Evolutionary conservation across 2,797 vertebrate species (phyloP).

Genomic region (Gymnothorax javanicus): DNA sequence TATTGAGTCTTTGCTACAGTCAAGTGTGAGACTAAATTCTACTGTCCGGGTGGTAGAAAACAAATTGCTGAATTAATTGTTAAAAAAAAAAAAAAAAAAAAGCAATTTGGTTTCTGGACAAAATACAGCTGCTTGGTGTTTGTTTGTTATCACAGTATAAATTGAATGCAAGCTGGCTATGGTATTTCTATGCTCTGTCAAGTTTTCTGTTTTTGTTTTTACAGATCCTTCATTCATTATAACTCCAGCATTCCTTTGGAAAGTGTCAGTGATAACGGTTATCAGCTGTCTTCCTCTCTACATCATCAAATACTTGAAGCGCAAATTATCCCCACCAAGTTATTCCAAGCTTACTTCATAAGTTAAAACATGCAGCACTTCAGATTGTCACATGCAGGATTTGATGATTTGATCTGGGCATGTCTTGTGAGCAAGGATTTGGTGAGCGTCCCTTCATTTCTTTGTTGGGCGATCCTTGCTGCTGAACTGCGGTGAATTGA

Average conservation of each 20-base stretch:
- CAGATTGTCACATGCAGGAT: constrained; percentile 85
- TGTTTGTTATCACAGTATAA: not conserved
- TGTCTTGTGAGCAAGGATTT: constrained; percentile 74
- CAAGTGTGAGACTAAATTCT: not conserved
- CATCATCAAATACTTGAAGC: constrained; percentile 95
- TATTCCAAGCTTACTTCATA: constrained; percentile 96
- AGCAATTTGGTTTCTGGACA: not conserved
- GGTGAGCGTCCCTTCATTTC: constrained; percentile 44
- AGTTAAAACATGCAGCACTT: constrained; percentile 79
- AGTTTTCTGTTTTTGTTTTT: constrained; percentile 24
- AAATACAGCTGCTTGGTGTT: not conserved
- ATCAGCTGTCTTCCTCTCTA: constrained; percentile 99
- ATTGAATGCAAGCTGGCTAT: not conserved
- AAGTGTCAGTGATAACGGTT: constrained; percentile 91
- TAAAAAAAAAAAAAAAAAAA: no score
- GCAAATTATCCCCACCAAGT: constrained; percentile 95
- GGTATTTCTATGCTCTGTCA: not conserved
- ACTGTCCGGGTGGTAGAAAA: not conserved
- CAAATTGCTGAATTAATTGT: not conserved
- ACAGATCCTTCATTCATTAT: constrained; percentile 92
- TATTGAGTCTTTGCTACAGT: not conserved
- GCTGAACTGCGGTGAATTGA: constrained; percentile 14
- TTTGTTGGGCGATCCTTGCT: not conserved
- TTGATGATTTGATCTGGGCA: constrained; percentile 90
- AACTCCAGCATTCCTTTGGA: constrained; percentile 94